Conservation (phyloP, 2,888 invertebrate genomes). For the Hemaris fuciformis region DNA sequence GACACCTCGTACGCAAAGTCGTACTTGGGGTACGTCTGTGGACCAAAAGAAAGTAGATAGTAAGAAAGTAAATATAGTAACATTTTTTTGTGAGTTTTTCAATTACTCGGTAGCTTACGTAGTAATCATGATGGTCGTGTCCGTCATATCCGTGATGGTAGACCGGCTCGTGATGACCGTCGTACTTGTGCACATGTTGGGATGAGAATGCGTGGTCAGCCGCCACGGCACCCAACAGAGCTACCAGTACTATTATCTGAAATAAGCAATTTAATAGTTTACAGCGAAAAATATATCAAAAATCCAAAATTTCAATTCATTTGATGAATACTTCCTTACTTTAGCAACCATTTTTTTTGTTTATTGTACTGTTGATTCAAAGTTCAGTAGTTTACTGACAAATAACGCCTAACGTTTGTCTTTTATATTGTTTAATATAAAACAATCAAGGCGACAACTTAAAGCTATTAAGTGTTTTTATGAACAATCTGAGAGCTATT, state of each 20-base stretch:
- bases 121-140: slow-evolving; percentile 37
- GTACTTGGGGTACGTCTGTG: slow-evolving; percentile 27
- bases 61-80: neutral
- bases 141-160: slow-evolving; percentile 62
- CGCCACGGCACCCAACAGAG: slow-evolving; percentile 23
- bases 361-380: slow-evolving; percentile 18
- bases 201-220: slow-evolving; percentile 38
- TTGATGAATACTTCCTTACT: slow-evolving; percentile 22
- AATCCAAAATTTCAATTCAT: slow-evolving; percentile 5
- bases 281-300: neutral
- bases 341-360: slow-evolving; percentile 31
- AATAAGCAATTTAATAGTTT: neutral
- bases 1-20: slow-evolving; percentile 65
- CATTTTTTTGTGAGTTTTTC: neutral
- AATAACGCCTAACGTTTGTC: slow-evolving; percentile 23
- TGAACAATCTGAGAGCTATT: neutral
- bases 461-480: neutral
- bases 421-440: slow-evolving; percentile 35
- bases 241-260: slow-evolving; percentile 23
- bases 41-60: neutral
- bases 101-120: slow-evolving; percentile 17
- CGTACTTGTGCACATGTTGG: slow-evolving; percentile 39
- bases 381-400: slow-evolving; percentile 32
- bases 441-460: slow-evolving; percentile 27
- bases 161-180: slow-evolving; percentile 39